Percentiles rank a stretch among this genome's conserved stretches.
phyloP scores from a whole-genome alignment of 2,113 vertebrate genomes.

The Lepisosteus osseus region DNA sequence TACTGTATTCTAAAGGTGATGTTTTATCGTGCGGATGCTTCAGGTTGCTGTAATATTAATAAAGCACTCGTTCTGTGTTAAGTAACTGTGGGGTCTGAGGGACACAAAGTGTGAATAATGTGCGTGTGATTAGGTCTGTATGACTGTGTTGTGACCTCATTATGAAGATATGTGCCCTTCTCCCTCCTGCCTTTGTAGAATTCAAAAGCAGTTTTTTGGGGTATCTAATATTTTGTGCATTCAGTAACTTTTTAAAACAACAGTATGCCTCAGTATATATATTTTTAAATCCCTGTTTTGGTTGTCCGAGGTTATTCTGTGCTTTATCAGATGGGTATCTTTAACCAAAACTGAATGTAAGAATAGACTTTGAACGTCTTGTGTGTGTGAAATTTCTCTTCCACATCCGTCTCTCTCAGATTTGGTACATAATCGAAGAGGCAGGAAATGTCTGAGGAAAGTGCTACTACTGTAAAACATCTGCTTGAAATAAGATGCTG shows the following conservation, averaged over 20 bases:
- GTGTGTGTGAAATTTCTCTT: too few relatives aligned
- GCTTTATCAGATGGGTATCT: too few relatives aligned
- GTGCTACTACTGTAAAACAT: too few relatives aligned
- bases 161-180: background rate
- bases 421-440: too few relatives aligned
- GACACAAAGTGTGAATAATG: conserved; percentile 6
- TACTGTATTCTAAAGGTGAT: conserved; percentile 74
- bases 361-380: too few relatives aligned
- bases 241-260: background rate
- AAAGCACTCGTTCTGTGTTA: conserved; percentile 81
- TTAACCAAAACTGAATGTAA: too few relatives aligned
- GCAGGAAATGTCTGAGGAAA: too few relatives aligned
- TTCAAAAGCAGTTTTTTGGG: background rate
- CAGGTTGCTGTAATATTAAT: conserved; percentile 78
- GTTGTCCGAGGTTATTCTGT: background rate
- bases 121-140: background rate
- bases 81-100: conserved; percentile 24
- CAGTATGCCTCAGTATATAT: background rate
- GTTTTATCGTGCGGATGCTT: conserved; percentile 76
- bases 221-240: background rate
- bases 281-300: background rate
- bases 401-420: too few relatives aligned
- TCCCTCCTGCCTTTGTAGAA: conserved; percentile 7
- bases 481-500: too few relatives aligned
- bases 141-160: background rate